phyloP scores from a whole-genome alignment of 2,888 invertebrate genomes.

The Netelia inedita region DNA sequence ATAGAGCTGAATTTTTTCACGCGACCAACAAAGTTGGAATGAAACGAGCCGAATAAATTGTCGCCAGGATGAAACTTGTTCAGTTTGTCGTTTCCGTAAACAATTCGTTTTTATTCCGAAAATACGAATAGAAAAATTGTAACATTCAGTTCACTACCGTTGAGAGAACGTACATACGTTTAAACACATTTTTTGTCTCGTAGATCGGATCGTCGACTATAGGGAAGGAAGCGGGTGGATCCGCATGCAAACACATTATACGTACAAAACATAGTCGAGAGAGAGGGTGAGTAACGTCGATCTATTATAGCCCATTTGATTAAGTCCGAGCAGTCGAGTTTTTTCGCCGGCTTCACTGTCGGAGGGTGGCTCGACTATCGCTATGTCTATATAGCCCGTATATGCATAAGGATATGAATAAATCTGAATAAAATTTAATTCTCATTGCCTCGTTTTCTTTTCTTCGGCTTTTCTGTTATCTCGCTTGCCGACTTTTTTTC shows the following conservation, averaged over 20 bases:
- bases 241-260: not conserved
- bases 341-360: not conserved
- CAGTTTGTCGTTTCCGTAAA: not conserved
- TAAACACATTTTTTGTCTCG: not conserved
- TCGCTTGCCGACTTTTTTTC: not conserved
- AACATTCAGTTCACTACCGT: no score
- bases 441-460: conserved; percentile 12
- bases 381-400: not conserved
- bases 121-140: no score
- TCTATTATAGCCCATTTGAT: conserved; percentile 19
- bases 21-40: not conserved
- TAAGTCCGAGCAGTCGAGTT: not conserved
- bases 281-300: not conserved
- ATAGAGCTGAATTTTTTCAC: not conserved
- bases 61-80: not conserved
- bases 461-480: conserved; percentile 2
- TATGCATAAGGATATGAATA: conserved; percentile 38
- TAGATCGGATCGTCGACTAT: not conserved
- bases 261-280: not conserved
- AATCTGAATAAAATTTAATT: conserved; percentile 54
- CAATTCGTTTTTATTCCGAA: no score
- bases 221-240: no score
- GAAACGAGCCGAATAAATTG: not conserved
- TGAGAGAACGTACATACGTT: no score
- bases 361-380: conserved; percentile 6